Base-by-base conservation (phyloP, 2,797 vertebrate species). In the Percopsis omiscomaycus region DNA sequence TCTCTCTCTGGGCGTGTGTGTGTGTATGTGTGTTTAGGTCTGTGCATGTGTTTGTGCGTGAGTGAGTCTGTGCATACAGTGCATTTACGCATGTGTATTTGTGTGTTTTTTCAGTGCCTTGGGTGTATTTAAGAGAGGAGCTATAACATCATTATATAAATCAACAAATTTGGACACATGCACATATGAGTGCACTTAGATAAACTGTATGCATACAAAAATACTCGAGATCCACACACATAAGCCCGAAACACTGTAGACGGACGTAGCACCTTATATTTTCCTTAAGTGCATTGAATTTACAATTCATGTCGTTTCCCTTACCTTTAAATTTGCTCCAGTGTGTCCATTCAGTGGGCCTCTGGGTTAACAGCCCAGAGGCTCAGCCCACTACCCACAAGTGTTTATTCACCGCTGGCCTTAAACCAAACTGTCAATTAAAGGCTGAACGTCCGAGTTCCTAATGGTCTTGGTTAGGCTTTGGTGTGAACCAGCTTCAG, bases 341-440 rank as follows among this genome's bases (percentile, higher is more conserved):
- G 3, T 3, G 52, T 37, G 29, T 71, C 71, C 61, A 50, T 66
- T 69, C 68, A 59, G 71, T 70, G 55, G 55, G 64, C 74, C 70
- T 54, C n/a, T 52, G 81, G 74, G 86, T 83, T 82, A 82, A 82
- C 67, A 67, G 73, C 77, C 61, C 75, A 65, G 55, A 80, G 78
- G 78, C 78, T 65, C 58, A 70, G 66, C 62, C 76, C 64, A 66
- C 69, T 65, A 66, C 68, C 79, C 72, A 66, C 45, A 81, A 85
- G 80, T 84, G 77, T 89, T 89, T 84, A 86, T 82, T 85, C 79
- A 80, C 79, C 73, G 68, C 80, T 79, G 79, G 78, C 85, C 84
- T 86, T 88, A 88, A 87, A 86, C 82, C 83, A 79, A 88, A 86
- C 84, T 86, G 85, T 88, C 86, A 89, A 88, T 88, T 90, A 87